Base-by-base conservation (phyloP, 1,140 invertebrate species). In the Leptinotarsa texana region DNA sequence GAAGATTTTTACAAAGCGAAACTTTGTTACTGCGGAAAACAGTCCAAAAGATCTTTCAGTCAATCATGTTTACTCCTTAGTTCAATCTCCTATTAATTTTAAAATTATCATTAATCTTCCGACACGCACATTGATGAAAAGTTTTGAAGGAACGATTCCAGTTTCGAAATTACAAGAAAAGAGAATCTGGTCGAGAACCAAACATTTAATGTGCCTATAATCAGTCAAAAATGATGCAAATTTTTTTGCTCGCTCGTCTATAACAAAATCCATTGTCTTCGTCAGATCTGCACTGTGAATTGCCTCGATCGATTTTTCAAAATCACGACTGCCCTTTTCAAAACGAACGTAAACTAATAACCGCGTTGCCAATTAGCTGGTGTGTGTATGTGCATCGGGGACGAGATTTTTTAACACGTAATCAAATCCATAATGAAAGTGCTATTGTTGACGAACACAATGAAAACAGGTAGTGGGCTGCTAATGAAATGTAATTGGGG, bases 341-440 rank as follows among this genome's bases (percentile, higher is more conserved):
- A 57, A 57, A 57, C 15, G 51, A 57, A 57, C 51, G 51, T 57
- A 57, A 57, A 18, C 51, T 57, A 57, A 57, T 57, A 57, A 57
- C 51, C 51, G 15, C 51, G 51, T 18, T 18, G n/a, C 51, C 51
- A 57, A 57, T 57, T 57, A 57, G 51, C 13, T 57, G 51, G 15
- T 57, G 51, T 57, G 51, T 57, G n/a, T 57, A 57, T 57, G 51
- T 18, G 51, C 51, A 57, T 57, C 51, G 15, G 51, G n/a, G n/a
- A 57, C 15, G 51, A 57, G 51, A 57, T 57, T 57, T 57, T 57
- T 57, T 57, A 57, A 57, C 15, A 57, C 51, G 51, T 57, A 57
- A 57, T 57, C 51, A 57, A 57, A 57, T 57, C 17, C 51, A 57
- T 57, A 57, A 57, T 57, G 51, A 57, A 57, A 57, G 51, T 57